Evolutionary conservation across 2,113 vertebrate species (phyloP).

Genomic region (Garra rufa): DNA sequence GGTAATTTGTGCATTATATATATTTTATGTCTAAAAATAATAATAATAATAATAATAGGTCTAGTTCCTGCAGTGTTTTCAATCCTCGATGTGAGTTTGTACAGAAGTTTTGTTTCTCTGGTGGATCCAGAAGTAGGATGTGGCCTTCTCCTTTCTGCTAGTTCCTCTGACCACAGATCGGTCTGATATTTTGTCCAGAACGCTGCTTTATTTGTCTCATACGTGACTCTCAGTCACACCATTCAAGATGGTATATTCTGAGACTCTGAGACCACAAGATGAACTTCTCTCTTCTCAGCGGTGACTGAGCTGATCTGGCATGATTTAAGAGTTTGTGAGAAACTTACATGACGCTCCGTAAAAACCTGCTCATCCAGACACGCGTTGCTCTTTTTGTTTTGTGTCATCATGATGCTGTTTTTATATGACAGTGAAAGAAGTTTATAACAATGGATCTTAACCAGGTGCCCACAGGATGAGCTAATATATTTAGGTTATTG

Average conservation of each 20-base stretch:
- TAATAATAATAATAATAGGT: too few relatives aligned
- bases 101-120: background rate
- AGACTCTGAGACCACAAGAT: background rate
- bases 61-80: background rate
- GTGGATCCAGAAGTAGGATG: slow-evolving; percentile 14
- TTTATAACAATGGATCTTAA: background rate
- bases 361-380: background rate
- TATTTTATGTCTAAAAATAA: too few relatives aligned
- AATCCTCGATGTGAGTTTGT: background rate
- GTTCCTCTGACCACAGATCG: slow-evolving; percentile 20
- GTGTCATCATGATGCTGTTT: background rate
- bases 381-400: too few relatives aligned
- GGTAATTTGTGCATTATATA: too few relatives aligned
- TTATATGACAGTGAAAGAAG: background rate
- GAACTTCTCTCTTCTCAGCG: background rate
- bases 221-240: background rate
- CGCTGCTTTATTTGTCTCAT: too few relatives aligned
- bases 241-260: background rate
- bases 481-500: too few relatives aligned
- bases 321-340: background rate
- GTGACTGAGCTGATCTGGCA: background rate
- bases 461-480: too few relatives aligned
- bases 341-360: background rate
- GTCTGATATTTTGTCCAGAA: background rate
- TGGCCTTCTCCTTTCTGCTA: background rate